Conservation (phyloP, 2,888 invertebrate genomes). For the Conus canariensis region DNA sequence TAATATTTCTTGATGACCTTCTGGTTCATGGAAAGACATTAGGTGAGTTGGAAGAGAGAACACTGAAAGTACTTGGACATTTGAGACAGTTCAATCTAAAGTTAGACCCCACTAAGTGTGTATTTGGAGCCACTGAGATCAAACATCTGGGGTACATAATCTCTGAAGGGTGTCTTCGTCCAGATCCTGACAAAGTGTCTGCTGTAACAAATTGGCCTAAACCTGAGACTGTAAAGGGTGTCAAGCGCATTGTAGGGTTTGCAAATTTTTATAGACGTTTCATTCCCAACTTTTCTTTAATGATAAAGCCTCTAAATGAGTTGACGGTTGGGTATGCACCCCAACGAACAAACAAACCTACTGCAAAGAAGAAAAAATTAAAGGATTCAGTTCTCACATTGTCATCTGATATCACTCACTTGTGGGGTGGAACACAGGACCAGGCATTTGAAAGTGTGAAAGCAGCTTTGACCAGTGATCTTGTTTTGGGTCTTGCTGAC, state of each 20-base stretch:
- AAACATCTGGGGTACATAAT: constrained; percentile 18
- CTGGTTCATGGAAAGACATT: constrained; percentile 33
- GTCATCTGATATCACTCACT: not conserved
- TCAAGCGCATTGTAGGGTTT: constrained; percentile 25
- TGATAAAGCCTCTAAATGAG: constrained; percentile 17
- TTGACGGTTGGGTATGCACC: not conserved
- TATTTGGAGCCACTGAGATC: constrained; percentile 19
- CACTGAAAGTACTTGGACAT: not conserved
- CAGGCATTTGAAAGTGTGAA: constrained; percentile 27
- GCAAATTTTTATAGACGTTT: constrained; percentile 30
- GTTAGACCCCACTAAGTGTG: constrained; percentile 32
- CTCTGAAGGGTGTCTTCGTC: not conserved
- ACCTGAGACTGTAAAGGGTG: not conserved
- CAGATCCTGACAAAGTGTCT: constrained; percentile 27
- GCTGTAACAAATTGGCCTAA: constrained; percentile 5
- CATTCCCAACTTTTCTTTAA: not conserved
- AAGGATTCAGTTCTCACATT: not conserved
- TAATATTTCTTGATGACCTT: constrained; percentile 38
- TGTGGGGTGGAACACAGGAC: constrained; percentile 33
- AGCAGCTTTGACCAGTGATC: not conserved
- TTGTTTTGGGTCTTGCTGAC: constrained; percentile 28
- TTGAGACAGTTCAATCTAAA: constrained; percentile 30
- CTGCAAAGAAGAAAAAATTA: not conserved
- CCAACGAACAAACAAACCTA: not conserved
- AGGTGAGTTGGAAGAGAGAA: constrained; percentile 20